Conservation (phyloP, 2,797 vertebrate species). For the Gymnocypris eckloni region DNA sequence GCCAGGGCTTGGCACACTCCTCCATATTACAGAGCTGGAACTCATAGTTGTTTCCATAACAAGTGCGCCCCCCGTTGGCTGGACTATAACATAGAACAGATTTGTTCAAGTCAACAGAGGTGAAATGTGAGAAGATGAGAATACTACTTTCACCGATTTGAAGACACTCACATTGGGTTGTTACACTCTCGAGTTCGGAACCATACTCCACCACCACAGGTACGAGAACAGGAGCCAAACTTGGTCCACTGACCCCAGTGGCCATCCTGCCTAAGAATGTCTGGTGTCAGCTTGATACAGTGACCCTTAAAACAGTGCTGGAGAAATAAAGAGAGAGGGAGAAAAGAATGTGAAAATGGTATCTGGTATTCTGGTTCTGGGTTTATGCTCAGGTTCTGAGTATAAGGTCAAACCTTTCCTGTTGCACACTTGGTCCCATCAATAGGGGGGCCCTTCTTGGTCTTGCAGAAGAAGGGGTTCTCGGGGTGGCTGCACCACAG, state of each 20-base stretch:
- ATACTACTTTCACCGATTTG: background rate
- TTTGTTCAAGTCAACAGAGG: conserved; percentile 25
- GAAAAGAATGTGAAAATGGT: background rate
- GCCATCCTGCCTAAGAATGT: conserved; percentile 92
- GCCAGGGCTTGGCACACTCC: conserved; percentile 82
- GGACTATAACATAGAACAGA: conserved; percentile 78
- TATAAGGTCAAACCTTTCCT: conserved; percentile 83
- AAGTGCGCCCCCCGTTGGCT: conserved; percentile 91
- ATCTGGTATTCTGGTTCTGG: background rate
- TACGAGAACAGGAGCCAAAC: conserved; percentile 90
- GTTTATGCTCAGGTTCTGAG: background rate
- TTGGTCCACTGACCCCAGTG: conserved; percentile 92
- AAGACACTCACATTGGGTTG: conserved; percentile 88
- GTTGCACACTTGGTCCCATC: conserved; percentile 93
- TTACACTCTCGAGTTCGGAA: conserved; percentile 90
- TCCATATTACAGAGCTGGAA: conserved; percentile 91
- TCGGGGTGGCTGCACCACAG: conserved; percentile 95
- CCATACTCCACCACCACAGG: conserved; percentile 89
- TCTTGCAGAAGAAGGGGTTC: conserved; percentile 96
- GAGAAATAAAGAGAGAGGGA: background rate
- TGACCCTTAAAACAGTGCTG: conserved; percentile 94
- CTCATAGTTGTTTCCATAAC: conserved; percentile 90
- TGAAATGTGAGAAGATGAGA: background rate
- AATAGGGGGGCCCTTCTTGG: conserved; percentile 94
- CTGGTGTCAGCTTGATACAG: conserved; percentile 91